Conservation (phyloP, 2,888 invertebrate species). For the Tetropium fuscum region DNA sequence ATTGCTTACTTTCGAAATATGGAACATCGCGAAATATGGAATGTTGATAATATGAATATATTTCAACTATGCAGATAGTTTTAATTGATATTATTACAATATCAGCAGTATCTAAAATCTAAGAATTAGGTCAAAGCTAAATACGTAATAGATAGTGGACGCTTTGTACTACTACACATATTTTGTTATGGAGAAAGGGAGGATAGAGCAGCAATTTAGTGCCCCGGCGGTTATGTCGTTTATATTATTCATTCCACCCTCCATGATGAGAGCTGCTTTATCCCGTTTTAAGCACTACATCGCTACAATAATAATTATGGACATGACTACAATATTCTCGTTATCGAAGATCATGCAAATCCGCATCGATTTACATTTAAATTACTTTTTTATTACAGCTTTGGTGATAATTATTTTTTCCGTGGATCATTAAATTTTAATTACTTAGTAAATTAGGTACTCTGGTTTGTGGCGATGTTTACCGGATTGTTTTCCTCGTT, state of each 20-base stretch:
- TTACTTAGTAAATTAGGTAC: too few relatives aligned
- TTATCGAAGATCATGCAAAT: background rate
- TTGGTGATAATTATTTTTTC: conserved; percentile 11
- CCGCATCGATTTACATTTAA: conserved; percentile 3
- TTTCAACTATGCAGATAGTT: too few relatives aligned
- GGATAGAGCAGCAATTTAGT: background rate
- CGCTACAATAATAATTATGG: background rate
- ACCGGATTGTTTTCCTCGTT: too few relatives aligned
- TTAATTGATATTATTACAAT: too few relatives aligned
- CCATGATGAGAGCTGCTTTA: background rate
- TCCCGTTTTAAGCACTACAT: background rate
- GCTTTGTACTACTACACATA: background rate
- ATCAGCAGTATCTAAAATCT: too few relatives aligned
- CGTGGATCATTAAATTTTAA: background rate
- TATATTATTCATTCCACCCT: background rate
- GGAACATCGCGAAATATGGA: too few relatives aligned
- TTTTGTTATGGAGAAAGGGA: background rate
- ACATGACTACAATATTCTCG: background rate
- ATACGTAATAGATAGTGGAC: too few relatives aligned
- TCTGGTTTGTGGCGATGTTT: too few relatives aligned
- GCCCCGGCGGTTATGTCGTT: background rate
- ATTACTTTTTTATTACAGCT: conserved; percentile 8
- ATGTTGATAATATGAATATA: too few relatives aligned
- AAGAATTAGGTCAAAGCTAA: too few relatives aligned
- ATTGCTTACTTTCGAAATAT: too few relatives aligned